These are phyloP conservation scores for Stenolophus ochropezus DNA, from an alignment of 2,888 invertebrate species.

Conservation along the genomic window DNA sequence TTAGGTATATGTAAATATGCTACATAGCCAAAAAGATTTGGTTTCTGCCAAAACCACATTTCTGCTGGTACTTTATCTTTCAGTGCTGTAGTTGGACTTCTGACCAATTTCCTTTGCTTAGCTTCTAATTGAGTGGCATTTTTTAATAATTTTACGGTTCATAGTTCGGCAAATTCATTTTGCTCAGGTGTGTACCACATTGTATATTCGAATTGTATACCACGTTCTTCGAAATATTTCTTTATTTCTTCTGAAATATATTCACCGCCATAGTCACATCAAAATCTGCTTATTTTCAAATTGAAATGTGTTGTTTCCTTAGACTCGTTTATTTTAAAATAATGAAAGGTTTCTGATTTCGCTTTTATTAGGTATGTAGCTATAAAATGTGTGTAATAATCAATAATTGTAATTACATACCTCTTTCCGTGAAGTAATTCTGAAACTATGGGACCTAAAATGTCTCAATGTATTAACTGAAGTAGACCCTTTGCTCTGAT, in stretches of 20 bases:
- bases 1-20: no score
- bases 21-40: no score
- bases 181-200: slow-evolving; percentile 65
- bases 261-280: slow-evolving; percentile 67
- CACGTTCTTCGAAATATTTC: slow-evolving; percentile 62
- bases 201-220: slow-evolving; percentile 65
- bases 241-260: slow-evolving; percentile 66
- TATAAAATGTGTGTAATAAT: slow-evolving; percentile 66
- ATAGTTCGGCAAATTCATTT: slow-evolving; percentile 65
- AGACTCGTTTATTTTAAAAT: slow-evolving; percentile 64
- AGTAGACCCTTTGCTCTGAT: no score
- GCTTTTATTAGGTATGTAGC: slow-evolving; percentile 61
- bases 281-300: slow-evolving; percentile 62
- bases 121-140: slow-evolving; percentile 62
- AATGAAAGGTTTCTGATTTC: slow-evolving; percentile 64
- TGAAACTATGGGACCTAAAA: slow-evolving; percentile 64
- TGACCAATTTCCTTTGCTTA: no score
- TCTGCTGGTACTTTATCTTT: no score
- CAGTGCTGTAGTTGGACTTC: no score
- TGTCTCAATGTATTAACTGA: slow-evolving; percentile 65
- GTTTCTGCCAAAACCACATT: no score
- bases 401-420: slow-evolving; percentile 63
- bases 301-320: slow-evolving; percentile 65
- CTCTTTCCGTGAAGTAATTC: slow-evolving; percentile 62
- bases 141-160: slow-evolving; percentile 65